Evolutionary conservation across 1,140 invertebrate genomes (phyloP), one percentile per base, ranked within the genome.

Genomic region (Drosophila sulfurigaster): DNA sequence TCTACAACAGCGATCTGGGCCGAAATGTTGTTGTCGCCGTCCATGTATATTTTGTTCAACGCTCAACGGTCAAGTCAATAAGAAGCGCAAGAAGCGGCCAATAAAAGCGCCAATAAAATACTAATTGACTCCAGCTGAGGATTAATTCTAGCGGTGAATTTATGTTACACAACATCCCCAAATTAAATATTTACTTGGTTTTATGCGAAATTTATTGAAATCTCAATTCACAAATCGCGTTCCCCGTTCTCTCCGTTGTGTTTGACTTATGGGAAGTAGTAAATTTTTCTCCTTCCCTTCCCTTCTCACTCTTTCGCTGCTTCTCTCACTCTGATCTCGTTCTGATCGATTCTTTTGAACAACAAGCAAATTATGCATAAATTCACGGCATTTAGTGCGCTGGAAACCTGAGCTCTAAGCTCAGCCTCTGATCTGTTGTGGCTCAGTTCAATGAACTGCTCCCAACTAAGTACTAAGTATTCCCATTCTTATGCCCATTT

Each of bases 61-160:
- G 20, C 20, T 25, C 20, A 8, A 32, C 30, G 30, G 62, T 38
- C 43, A 56, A 25, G 62, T 38, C 43, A 56, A 25, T 56, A 59
- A 70, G 46, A 60, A 70, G 46, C 20, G 64, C 48, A 51, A 78
- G 75, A 41, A 68, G n/a, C 51, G 49, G 38, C 45, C 81, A 62
- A 89, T 89, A 90, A 89, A 89, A 90, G 59, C 75, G 85, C 78
- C 75, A 85, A 85, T 89, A 79, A 89, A 89, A 85, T 85, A 89
- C 85, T 89, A 89, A 89, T 89, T 89, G 86, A 89, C 78, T 85
- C 72, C 59, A 71, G 54, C 69, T 66, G 75, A 70, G 75, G 75
- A 81, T 90, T 89, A 86, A 81, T 81, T 90, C 75, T 77, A 77
- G 86, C 86, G 81, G 66, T 85, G 78, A 90, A 90, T 89, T 89